Base-by-base conservation (phyloP, 2,113 vertebrate species). In the Acanthochromis polyacanthus region DNA sequence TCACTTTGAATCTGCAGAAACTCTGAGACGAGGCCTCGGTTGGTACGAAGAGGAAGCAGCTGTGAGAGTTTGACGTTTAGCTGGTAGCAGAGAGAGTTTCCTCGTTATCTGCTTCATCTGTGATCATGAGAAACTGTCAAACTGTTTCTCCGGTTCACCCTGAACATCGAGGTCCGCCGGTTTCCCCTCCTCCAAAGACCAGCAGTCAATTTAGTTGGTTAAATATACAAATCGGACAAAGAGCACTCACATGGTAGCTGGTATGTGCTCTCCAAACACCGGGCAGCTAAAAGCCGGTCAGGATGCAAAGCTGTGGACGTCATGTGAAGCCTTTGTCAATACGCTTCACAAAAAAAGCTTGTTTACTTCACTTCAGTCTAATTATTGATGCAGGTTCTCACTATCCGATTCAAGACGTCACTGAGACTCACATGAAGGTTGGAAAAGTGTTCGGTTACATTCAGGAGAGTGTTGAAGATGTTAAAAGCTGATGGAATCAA, bases 211-310 rank as follows among this genome's bases (percentile, higher is more conserved):
- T 74, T 64, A 83, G 69, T 70, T 83, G 71, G 71, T 80, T 75
- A 90, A 86, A 92, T 86, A 90, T 75, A 89, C 83, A 86, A 85
- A 81, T 56, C 3, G 5, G 62, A 71, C 78, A 83, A 72, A 82
- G 80, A 88, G 71, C 71, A 22, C 65, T 71, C 76, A 71, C 61
- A 85, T 20, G 16, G 23, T 5, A 60, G 25, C 22, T 19, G 78
- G 55, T 72, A 40, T 80, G 59, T 1, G 7, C 66, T 60, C 40
- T 80, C 12, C n/a, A 69, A 81, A 81, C 43, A 70, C 71, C 78
- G 53, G 12, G 32, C 59, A 74, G 51, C 22, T 52, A 56, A 79
- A 23, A 78, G 11, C 52, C 81, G 84, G 81, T 78, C 80, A 74
- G 73, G 50, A 58, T 7, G 17, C 79, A 70, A 53, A 64, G 48